A percentile compares a stretch with the other conserved stretches of the same genome.
These are phyloP conservation scores for Diabrotica virgifera DNA, from an alignment of 1,140 invertebrate species.

Conservation along the genomic window DNA sequence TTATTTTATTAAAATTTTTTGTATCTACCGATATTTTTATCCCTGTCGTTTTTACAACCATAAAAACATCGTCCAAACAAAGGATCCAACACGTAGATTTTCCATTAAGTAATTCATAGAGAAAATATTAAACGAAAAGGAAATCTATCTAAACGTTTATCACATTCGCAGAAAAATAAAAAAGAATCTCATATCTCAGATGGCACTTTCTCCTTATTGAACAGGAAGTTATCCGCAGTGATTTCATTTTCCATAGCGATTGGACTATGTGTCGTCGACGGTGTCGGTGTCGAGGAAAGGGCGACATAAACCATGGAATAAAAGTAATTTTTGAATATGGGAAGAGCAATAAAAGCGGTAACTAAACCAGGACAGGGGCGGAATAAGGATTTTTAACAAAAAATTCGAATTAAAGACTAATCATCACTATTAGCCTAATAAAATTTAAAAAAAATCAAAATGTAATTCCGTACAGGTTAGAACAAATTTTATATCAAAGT, in stretches of 20 bases:
- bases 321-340: slow-evolving; percentile 38
- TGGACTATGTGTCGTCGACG: neutral
- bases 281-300: slow-evolving; percentile 13
- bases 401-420: no score
- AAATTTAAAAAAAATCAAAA: no score
- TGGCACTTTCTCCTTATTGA: slow-evolving; percentile 8
- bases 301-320: slow-evolving; percentile 29
- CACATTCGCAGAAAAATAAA: neutral
- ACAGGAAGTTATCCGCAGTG: slow-evolving; percentile 5
- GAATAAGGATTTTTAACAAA: neutral
- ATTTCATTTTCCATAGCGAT: slow-evolving; percentile 20
- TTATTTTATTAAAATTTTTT: no score
- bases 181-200: neutral
- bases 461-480: no score
- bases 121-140: neutral
- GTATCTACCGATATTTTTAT: no score
- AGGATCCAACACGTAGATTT: no score
- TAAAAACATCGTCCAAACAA: no score
- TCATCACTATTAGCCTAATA: no score
- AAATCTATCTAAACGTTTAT: slow-evolving; percentile 1
- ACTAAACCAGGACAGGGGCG: slow-evolving; percentile 23
- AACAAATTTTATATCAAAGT: no score
- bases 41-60: no score
- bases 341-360: slow-evolving; percentile 35
- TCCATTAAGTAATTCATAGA: no score